phyloP scores from a whole-genome alignment of 2,113 vertebrate genomes.

The Argyrosomus japonicus region DNA sequence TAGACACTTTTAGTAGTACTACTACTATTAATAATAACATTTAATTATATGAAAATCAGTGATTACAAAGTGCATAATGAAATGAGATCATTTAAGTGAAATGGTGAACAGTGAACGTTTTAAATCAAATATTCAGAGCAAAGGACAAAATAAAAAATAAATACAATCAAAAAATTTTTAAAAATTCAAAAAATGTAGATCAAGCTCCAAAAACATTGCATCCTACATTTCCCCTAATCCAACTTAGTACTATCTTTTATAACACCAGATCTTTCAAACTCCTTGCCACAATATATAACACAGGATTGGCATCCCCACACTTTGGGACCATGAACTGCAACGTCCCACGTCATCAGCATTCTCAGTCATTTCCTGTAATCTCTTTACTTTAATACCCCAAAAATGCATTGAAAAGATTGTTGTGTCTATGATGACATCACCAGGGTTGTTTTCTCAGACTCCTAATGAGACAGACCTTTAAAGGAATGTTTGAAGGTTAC shows the following conservation, averaged over 20 bases:
- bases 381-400: too few species aligned
- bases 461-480: too few species aligned
- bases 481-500: too few species aligned
- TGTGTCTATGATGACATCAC: too few species aligned
- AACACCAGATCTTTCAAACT: background rate
- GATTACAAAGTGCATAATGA: background rate
- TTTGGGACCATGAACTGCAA: too few species aligned
- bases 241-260: background rate
- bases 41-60: background rate
- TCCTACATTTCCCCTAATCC: background rate
- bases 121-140: background rate
- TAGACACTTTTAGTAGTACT: background rate
- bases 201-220: background rate
- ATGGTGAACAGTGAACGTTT: background rate
- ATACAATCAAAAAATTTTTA: background rate
- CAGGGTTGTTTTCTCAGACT: too few species aligned
- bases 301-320: too few species aligned
- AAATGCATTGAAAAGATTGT: too few species aligned
- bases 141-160: background rate
- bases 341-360: too few species aligned
- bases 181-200: background rate
- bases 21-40: background rate
- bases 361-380: too few species aligned
- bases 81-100: background rate
- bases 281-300: background rate